Conservation (phyloP, 2,888 invertebrate genomes). For the Brachypterus glaber region DNA sequence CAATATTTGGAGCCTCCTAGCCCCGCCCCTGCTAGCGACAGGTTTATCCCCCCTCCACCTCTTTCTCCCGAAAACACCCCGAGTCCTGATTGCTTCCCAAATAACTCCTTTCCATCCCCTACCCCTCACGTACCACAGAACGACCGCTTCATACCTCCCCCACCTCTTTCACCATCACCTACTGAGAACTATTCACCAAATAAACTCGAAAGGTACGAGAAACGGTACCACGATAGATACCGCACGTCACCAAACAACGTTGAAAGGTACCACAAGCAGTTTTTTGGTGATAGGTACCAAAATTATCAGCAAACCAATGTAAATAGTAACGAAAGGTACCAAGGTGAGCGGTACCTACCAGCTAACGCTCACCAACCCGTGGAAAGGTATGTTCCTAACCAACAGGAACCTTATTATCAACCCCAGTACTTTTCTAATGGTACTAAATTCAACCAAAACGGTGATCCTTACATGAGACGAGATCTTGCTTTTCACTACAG, state of each 20-base stretch:
- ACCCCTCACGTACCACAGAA: slow-evolving; percentile 42
- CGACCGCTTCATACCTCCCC: slow-evolving; percentile 47
- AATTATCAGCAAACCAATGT: slow-evolving; percentile 23
- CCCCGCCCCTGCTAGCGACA: slow-evolving; percentile 47
- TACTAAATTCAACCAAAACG: slow-evolving; percentile 29
- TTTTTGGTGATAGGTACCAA: slow-evolving; percentile 14
- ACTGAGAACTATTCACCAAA: slow-evolving; percentile 34
- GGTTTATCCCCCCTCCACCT: slow-evolving; percentile 54
- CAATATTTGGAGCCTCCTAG: slow-evolving; percentile 48
- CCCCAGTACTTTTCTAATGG: slow-evolving; percentile 33
- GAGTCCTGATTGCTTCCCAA: slow-evolving; percentile 52
- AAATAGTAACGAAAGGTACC: slow-evolving; percentile 26
- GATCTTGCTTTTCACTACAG: slow-evolving; percentile 51
- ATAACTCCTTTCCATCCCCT: slow-evolving; percentile 45
- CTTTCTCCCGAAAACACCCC: slow-evolving; percentile 45
- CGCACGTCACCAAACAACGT: slow-evolving; percentile 26
- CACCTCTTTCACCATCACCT: slow-evolving; percentile 37
- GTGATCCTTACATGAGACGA: slow-evolving; percentile 49
- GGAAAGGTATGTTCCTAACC: slow-evolving; percentile 61
- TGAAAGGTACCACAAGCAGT: slow-evolving; percentile 6
- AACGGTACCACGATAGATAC: slow-evolving; percentile 24
- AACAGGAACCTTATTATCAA: slow-evolving; percentile 49
- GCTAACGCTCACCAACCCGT: slow-evolving; percentile 63
- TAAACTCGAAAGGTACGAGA: slow-evolving; percentile 30
- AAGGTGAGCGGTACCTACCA: slow-evolving; percentile 49